Base-by-base conservation (phyloP, 2,888 invertebrate genomes). In the Idaea biselata region DNA sequence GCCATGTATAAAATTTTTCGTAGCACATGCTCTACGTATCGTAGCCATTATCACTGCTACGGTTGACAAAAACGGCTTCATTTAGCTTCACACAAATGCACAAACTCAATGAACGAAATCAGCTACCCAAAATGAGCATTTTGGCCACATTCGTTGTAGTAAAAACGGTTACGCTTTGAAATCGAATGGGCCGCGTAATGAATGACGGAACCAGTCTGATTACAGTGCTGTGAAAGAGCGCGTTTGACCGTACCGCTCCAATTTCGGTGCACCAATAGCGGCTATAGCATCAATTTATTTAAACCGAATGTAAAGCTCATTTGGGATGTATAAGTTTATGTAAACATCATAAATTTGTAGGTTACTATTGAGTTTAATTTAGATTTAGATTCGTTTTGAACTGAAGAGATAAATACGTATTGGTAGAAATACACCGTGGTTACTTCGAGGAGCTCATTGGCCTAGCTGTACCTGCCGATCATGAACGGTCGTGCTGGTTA, bases 121-220 rank as follows among this genome's bases (percentile, higher is more conserved):
- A 44, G 44, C 14, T 11, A 44, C 44, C 44, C 55, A 55, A 59
- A 63, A 55, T 44, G 44, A 55, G 58, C 16, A 60, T 54, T 31
- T 58, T 55, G 6, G 55, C 58, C 60, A 56, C 63, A 57, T 63
- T 25, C 25, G 25, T 25, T 25, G 25, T 25, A 25, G 25, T 25
- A 25, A 68, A 68, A 71, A 65, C 25, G 25, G 25, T 25, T 25
- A 66, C 65, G 68, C 66, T 60, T 55, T 62, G 55, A 58, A 61
- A 59, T 63, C 61, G 63, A 67, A 58, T 64, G 68, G 67, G 65
- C 18, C 62, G 64, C 69, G 65, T 76, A 74, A 78, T 78, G 73
- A 70, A 65, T 72, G 69, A 72, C 73, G 67, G 73, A 71, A 73
- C 73, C 73, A 72, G 73, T 67, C 74, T 75, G 76, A 79, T 79